Evolutionary conservation across 2,888 invertebrate genomes (phyloP), one percentile per base, ranked within the genome.

Genomic region (Drosophila aldrichi): DNA sequence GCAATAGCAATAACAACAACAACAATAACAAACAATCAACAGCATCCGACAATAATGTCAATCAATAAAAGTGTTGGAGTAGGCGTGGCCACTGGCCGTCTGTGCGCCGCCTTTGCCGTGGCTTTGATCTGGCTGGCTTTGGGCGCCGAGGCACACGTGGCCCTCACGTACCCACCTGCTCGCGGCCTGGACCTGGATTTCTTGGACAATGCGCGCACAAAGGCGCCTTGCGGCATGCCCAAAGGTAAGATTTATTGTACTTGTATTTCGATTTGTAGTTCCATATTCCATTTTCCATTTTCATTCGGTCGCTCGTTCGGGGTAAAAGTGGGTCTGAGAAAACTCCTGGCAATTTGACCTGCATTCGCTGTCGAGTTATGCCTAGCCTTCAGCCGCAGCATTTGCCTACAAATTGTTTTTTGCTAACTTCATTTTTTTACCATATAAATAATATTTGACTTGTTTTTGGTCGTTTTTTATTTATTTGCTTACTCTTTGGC

Each of bases 141-240:
- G 14, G 73, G 59, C 48, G 62, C 40, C 44, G 84, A 90, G 71
- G 92, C 91, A 61, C 98, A 98, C 93, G 97, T 98, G 43, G 96
- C 97, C 12, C 94, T 98, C 60, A 98, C 97, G 14, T 98, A 95
- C 93, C 98, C 98, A 62, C 97, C 97, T 2, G 98, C 98, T 0
- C 95, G 98, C 89, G 95, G 95, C 90, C 97, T 96, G 91, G 97
- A 97, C 90, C 94, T 98, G 93, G 98, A 98, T 93, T 98, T 98
- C 93, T 94, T 98, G 93, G 98, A 98, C 92, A 98, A 96, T 92
- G 95, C 96, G 51, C 95, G 98, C 90, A 98, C 98, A 36, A 96
- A 96, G 89, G 96, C 96, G 72, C 98, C 98, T 70, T 98, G 98
- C 93, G 98, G 98, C 77, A 98, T 98, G 97, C 97, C 98, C 29